Conservation (phyloP, 2,888 invertebrate species). For the Lagria hirta region DNA sequence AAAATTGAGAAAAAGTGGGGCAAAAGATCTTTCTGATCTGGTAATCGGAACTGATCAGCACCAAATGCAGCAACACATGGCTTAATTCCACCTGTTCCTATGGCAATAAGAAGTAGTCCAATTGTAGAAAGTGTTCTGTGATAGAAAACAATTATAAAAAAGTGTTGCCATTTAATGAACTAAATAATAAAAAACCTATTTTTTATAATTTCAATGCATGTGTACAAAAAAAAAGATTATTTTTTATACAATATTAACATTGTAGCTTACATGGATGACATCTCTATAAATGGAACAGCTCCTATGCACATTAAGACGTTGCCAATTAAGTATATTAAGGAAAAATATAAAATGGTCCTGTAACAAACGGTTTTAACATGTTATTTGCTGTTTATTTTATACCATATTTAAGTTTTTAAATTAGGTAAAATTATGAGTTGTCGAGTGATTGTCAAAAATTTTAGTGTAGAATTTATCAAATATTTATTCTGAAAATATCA, state of each 20-base stretch:
- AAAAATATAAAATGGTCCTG: constrained; percentile 75
- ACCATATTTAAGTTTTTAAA: no score
- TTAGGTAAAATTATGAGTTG: no score
- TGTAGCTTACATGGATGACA: constrained; percentile 60
- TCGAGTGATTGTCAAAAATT: no score
- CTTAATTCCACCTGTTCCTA: constrained; percentile 84
- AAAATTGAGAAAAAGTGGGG: constrained; percentile 79
- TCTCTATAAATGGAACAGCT: constrained; percentile 59
- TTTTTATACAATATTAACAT: no score
- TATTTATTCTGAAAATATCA: no score
- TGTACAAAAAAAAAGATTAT: no score
- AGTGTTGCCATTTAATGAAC: no score
- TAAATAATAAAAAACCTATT: no score
- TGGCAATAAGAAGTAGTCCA: constrained; percentile 64
- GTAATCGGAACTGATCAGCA: constrained; percentile 78
- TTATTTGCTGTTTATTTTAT: no score
- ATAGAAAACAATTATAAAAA: constrained; percentile 36
- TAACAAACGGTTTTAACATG: no score
- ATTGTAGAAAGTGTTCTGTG: constrained; percentile 60
- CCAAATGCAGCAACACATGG: constrained; percentile 87
- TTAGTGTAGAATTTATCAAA: no score
- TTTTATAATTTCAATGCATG: background rate
- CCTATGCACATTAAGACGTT: constrained; percentile 67
- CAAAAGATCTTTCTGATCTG: constrained; percentile 66
- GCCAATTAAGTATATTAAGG: constrained; percentile 71